A percentile compares a stretch with the other conserved stretches of the same genome.
phyloP scores from a whole-genome alignment of 64 coral and sea anemone species.

The Porites lutea region DNA sequence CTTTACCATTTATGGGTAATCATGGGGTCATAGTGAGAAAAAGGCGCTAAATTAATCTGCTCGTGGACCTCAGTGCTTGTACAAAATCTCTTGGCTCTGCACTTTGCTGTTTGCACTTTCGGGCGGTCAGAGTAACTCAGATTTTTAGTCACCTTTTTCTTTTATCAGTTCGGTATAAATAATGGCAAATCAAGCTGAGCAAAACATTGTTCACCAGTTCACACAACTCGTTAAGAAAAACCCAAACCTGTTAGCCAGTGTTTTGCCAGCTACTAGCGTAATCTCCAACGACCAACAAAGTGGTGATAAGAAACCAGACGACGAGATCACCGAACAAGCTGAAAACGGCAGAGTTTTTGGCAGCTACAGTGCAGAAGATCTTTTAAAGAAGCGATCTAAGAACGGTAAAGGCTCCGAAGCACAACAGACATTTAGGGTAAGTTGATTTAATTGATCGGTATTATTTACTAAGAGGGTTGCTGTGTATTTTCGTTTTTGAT shows the following conservation, averaged over 20 bases:
- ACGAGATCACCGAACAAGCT: background rate
- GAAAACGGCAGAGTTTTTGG: background rate
- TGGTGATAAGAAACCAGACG: background rate
- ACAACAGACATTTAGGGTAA: slow-evolving; percentile 39
- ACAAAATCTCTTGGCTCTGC: background rate
- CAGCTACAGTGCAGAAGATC: background rate
- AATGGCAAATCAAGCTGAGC: background rate
- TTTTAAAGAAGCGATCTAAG: background rate
- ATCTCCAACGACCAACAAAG: background rate
- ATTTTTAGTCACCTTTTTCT: background rate
- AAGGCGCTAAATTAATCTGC: slow-evolving; percentile 33
- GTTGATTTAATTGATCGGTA: background rate
- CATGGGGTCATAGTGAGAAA: slow-evolving; percentile 11
- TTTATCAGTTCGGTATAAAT: background rate
- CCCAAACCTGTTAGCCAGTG: background rate
- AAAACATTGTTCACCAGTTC: background rate
- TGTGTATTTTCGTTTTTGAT: background rate
- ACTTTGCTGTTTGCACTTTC: too few relatives aligned
- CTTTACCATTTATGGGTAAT: slow-evolving; percentile 19
- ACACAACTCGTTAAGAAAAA: background rate
- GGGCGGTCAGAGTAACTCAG: background rate
- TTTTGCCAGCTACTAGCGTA: background rate
- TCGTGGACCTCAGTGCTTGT: slow-evolving; percentile 28
- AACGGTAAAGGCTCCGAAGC: background rate
- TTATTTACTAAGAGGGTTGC: background rate